phyloP scores from a whole-genome alignment of 64 coral and sea anemone genomes.

The Porites australiensis region DNA sequence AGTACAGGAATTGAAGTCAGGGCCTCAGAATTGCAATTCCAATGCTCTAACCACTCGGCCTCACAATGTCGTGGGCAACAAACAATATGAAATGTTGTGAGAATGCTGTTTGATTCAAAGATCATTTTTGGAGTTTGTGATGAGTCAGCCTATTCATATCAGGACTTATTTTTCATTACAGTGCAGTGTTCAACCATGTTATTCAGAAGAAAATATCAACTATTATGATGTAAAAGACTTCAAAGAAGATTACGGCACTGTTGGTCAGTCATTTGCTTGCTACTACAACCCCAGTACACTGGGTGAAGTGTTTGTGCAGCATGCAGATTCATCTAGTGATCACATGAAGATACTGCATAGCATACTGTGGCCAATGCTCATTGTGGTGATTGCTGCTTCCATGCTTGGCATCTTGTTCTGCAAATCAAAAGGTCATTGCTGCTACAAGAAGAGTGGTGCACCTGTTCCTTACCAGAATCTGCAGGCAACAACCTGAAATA shows the following conservation, averaged over 20 bases:
- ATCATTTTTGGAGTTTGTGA: too few relatives aligned
- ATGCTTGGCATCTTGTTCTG: constrained; percentile 11
- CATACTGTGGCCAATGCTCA: constrained; percentile 59
- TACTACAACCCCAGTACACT: constrained; percentile 62
- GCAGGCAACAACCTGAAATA: constrained; percentile 7
- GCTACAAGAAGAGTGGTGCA: neutral
- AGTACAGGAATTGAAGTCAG: too few relatives aligned
- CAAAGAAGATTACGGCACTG: neutral
- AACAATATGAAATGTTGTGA: too few relatives aligned
- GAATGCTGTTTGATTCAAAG: too few relatives aligned
- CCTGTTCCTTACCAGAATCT: constrained; percentile 32
- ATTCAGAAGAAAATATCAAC: neutral
- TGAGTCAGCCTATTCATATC: too few relatives aligned
- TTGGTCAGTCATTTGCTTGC: constrained; percentile 15
- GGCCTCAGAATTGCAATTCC: too few relatives aligned
- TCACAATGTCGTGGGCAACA: too few relatives aligned
- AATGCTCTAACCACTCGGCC: too few relatives aligned
- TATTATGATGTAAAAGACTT: neutral
- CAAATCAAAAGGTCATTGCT: constrained; percentile 10
- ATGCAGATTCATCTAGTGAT: neutral
- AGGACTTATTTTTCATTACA: neutral
- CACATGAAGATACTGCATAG: constrained; percentile 49
- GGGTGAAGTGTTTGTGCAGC: constrained; percentile 17
- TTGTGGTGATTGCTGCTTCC: neutral
- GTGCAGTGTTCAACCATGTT: constrained; percentile 54